Base-by-base conservation (phyloP, 2,888 invertebrate species). In the Stenoptilia bipunctidactyla region DNA sequence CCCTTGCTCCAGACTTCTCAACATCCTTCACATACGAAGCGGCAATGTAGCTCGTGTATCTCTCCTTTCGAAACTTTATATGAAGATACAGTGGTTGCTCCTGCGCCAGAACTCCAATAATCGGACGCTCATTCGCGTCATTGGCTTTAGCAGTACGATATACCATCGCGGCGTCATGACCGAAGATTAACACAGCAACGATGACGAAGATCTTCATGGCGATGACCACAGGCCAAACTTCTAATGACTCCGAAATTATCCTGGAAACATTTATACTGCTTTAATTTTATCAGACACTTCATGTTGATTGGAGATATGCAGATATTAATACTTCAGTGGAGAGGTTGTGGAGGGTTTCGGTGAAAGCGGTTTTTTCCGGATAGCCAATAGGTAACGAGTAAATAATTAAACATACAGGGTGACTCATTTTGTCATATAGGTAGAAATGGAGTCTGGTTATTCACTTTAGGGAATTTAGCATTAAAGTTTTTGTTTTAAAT, bases 11-110 rank as follows among this genome's bases (percentile, higher is more conserved):
- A 6, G 92, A 89, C 38, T 92, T 88, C 76, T 97, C 96, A n/a
- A 96, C 67, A 69, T 88, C 93, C 66, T 96, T 96, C 1, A 97
- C 92, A 61, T 96, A 96, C 0, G 93, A 92, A 0, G 95, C 92
- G 0, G 92, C 92, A 39, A 96, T 92, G 56, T 90, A 95, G 55
- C 92, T 92, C 2, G 85, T 83, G 52, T 86, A 88, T 47, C 82
- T 75, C 38, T 80, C 70, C 4, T 83, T 70, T 0, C 86, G 86
- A 58, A 85, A 89, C 39, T 73, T 67, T 1, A 68, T 52, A n/a
- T 84, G 68, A 0, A 90, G 67, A 15, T 83, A 67, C 25, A 63
- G 60, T 0, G 88, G 86, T 38, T 87, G 74, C 66, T 93, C 92
- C 66, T 92, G 91, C 0, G 90, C 69, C 37, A 94, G 68, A 27